Base-by-base conservation (phyloP, 2,888 invertebrate species). In the Argyra leucocephala region DNA sequence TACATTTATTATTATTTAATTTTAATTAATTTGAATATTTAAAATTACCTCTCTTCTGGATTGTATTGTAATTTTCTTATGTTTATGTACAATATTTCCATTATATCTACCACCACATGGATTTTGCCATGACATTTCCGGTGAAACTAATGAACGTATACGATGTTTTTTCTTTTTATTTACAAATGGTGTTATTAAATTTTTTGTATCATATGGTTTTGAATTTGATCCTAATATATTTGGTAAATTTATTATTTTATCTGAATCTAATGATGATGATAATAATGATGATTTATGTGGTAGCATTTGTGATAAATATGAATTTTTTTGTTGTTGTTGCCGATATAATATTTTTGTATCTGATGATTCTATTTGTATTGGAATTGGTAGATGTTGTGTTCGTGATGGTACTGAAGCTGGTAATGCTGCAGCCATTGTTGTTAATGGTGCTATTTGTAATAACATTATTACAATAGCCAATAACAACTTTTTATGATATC, bases 111-210 rank as follows among this genome's bases (percentile, higher is more conserved):
- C 76, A 12, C 72, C 72, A 64, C 78, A 78, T 22, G 78, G 74
- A 73, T 78, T 76, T 68, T 73, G 72, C 78, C 78, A 78, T 48
- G 48, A 18, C 48, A 48, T 48, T 9, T 10, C 15, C 9, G 9
- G 4, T 48, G 48, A 18, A 24, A 73, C 74, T 3, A 73, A 67
- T 67, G 57, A 65, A 22, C 66, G 62, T 70, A 71, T 65, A 67
- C 48, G 12, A 48, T 15, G 15, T 48, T 48, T 48, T 18, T 48
- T 48, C 18, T 48, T 48, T 48, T 5, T 48, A 2, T 18, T 48
- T 10, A 4, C 1, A 10, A 7, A 31, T 31, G 7, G 10, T 48
- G 48, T 48, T 48, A 18, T 10, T 37, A 12, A 37, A 15, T 9
- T 37, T 37, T 37, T 37, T 37, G 37, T 9, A 10, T 37, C 37